Percentiles rank a stretch among this genome's conserved stretches.
Evolutionary conservation across 2,888 invertebrate species (phyloP).

Genomic region (Lutraria lutraria): DNA sequence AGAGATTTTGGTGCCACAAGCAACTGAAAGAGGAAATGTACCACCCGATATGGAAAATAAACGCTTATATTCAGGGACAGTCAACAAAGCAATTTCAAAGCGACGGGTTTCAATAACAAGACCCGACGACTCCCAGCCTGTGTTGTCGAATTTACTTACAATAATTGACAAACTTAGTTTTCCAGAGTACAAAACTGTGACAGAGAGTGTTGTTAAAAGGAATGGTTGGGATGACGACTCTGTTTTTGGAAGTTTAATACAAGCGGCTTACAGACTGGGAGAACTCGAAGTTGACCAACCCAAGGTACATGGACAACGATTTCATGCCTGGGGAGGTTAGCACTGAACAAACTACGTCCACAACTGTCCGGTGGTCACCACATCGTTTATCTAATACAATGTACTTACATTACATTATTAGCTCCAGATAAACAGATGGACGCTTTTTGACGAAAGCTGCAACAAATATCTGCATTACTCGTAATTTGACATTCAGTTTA

Average conservation of each 20-base stretch:
- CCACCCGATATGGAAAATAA: background rate
- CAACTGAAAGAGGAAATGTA: background rate
- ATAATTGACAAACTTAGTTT: slow-evolving; percentile 2
- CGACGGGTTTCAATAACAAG: background rate
- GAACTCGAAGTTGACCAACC: background rate
- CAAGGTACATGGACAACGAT: background rate
- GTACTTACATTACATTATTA: too few species aligned
- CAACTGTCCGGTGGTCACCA: background rate
- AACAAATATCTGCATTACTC: too few species aligned
- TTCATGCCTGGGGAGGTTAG: slow-evolving; percentile 19
- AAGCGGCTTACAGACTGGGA: background rate
- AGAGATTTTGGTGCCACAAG: background rate
- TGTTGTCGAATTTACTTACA: background rate
- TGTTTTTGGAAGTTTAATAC: background rate
- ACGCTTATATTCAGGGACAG: background rate
- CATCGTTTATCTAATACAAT: too few species aligned
- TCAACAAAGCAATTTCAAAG: background rate
- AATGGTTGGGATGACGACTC: background rate
- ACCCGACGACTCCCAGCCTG: background rate
- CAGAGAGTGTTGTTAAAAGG: background rate
- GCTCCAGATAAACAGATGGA: too few species aligned
- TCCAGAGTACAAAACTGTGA: background rate
- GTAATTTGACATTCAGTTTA: too few species aligned
- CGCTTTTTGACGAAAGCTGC: too few species aligned
- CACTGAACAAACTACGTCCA: background rate